Percentiles rank a stretch among this genome's conserved stretches.
These are phyloP conservation scores for Micrasema longulum DNA, from an alignment of 1,140 invertebrate species.

Conservation along the genomic window DNA sequence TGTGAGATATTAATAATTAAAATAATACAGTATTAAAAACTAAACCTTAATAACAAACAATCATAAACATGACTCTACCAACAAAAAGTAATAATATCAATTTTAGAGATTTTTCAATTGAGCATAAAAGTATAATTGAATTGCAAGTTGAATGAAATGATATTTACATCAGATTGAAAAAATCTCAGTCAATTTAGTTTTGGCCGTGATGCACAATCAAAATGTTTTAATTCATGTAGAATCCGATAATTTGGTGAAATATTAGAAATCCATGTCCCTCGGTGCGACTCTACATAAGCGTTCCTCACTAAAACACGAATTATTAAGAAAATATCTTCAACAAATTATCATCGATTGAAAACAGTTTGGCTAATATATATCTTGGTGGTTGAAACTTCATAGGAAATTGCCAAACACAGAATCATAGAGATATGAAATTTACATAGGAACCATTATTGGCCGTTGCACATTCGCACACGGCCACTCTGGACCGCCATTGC, in stretches of 20 bases:
- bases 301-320: slow-evolving; percentile 55
- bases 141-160: too few relatives aligned
- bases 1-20: slow-evolving; percentile 9
- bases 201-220: slow-evolving; percentile 18
- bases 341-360: slow-evolving; percentile 55
- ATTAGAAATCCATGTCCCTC: slow-evolving; percentile 11
- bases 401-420: slow-evolving; percentile 55
- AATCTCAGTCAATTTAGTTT: slow-evolving; percentile 17
- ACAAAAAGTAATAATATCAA: too few relatives aligned
- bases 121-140: too few relatives aligned
- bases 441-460: slow-evolving; percentile 54
- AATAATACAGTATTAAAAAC: not conserved
- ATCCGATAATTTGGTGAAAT: slow-evolving; percentile 3
- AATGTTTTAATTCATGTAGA: not conserved
- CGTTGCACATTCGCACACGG: slow-evolving; percentile 24
- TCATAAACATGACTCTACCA: too few relatives aligned
- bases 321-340: slow-evolving; percentile 56
- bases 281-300: slow-evolving; percentile 52
- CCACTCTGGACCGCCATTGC: slow-evolving; percentile 40
- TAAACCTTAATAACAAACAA: too few relatives aligned
- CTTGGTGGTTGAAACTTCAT: slow-evolving; percentile 54
- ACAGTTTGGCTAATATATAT: slow-evolving; percentile 56
- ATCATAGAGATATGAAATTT: slow-evolving; percentile 55
- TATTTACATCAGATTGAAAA: slow-evolving; percentile 26
- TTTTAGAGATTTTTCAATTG: too few relatives aligned